Evolutionary conservation across 2,888 invertebrate species (phyloP).

Genomic region (Agapetus fuscipes): DNA sequence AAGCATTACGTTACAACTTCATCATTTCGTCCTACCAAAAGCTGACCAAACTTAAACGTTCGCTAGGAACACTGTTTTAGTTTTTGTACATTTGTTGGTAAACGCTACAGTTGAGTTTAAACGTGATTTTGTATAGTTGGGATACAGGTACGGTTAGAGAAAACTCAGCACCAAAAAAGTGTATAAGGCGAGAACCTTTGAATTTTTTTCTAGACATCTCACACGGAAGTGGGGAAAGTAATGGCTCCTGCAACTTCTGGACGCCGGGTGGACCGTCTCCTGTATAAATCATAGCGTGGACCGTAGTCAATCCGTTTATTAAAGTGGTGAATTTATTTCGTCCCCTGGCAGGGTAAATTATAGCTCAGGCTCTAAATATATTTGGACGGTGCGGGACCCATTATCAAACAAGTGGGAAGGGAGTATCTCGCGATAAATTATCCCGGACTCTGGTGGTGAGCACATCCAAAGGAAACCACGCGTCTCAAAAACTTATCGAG

Average conservation of each 20-base stretch:
- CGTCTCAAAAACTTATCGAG: too few relatives aligned
- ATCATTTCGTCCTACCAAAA: too few relatives aligned
- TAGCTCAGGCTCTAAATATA: neutral
- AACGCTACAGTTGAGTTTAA: too few relatives aligned
- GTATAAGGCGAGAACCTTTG: neutral
- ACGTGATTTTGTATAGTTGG: too few relatives aligned
- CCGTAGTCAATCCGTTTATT: conserved; percentile 22
- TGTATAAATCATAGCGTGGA: conserved; percentile 21
- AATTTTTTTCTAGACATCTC: neutral
- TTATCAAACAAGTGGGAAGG: neutral
- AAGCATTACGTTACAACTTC: too few relatives aligned
- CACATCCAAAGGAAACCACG: too few relatives aligned
- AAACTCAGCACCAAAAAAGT: too few relatives aligned
- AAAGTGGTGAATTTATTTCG: conserved; percentile 21
- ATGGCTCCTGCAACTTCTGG: conserved; percentile 6
- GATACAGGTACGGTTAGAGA: too few relatives aligned
- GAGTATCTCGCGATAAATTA: neutral
- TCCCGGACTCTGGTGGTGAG: too few relatives aligned
- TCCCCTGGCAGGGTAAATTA: conserved; percentile 1
- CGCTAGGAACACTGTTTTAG: too few relatives aligned
- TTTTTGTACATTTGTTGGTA: too few relatives aligned
- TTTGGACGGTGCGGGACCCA: neutral
- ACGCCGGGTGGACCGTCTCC: conserved; percentile 4
- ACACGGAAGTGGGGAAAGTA: conserved; percentile 1
- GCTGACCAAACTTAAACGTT: too few relatives aligned